phyloP scores from a whole-genome alignment of 2,888 invertebrate species.

The Erebia aethiops region DNA sequence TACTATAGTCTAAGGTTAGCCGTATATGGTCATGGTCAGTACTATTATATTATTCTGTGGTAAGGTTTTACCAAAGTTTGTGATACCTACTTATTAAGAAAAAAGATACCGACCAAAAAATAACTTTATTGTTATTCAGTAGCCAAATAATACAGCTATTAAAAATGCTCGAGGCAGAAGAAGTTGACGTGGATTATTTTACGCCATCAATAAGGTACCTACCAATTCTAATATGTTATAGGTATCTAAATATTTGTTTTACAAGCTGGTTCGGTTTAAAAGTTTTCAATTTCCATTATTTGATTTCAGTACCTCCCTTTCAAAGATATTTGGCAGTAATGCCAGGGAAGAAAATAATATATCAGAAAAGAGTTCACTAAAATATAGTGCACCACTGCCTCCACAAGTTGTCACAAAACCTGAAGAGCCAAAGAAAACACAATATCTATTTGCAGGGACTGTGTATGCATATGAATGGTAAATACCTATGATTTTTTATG shows the following conservation, averaged over 20 bases:
- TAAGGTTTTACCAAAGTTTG: too few relatives aligned
- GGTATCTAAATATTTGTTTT: not conserved
- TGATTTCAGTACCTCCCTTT: conserved; percentile 66
- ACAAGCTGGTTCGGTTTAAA: not conserved
- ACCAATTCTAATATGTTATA: not conserved
- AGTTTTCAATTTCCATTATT: not conserved
- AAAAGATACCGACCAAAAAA: too few relatives aligned
- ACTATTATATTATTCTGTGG: too few relatives aligned
- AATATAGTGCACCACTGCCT: conserved; percentile 66
- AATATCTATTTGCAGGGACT: conserved; percentile 66
- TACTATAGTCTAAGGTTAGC: too few relatives aligned
- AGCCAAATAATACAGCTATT: not conserved
- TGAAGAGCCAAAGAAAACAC: conserved; percentile 55
- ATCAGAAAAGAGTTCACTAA: conserved; percentile 60
- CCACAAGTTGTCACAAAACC: conserved; percentile 45
- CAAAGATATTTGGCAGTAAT: conserved; percentile 63
- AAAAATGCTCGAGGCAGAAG: conserved; percentile 61
- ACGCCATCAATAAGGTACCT: conserved; percentile 67
- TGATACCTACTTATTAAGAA: too few relatives aligned
- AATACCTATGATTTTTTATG: conserved; percentile 31
- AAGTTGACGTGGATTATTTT: conserved; percentile 75
- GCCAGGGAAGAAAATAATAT: conserved; percentile 45
- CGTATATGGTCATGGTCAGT: too few relatives aligned
- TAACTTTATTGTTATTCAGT: not conserved
- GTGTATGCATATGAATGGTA: conserved; percentile 72